phyloP scores from a whole-genome alignment of 2,888 invertebrate genomes.

The Eutolmus rufibarbis region DNA sequence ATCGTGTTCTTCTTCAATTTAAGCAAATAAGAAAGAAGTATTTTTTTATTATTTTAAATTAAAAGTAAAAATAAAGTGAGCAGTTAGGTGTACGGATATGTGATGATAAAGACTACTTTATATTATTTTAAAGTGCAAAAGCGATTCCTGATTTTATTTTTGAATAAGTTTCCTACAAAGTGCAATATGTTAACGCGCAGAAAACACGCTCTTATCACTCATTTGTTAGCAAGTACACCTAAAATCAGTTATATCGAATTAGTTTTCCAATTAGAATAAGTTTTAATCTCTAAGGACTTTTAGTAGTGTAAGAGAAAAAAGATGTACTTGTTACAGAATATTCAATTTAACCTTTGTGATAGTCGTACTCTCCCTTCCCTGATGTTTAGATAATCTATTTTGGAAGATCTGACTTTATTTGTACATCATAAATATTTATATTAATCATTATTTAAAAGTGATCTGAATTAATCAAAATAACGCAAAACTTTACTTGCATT shows the following conservation, averaged over 20 bases:
- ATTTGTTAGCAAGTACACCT: neutral
- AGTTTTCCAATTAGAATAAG: neutral
- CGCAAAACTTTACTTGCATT: too few species aligned
- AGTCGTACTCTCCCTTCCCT: neutral
- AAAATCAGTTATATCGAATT: neutral
- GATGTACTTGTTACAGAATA: neutral
- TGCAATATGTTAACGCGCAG: neutral
- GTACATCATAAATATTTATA: neutral
- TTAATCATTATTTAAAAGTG: too few species aligned
- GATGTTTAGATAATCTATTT: neutral
- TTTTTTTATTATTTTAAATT: neutral
- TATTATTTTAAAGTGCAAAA: neutral
- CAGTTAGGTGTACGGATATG: neutral
- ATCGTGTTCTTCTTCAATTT: neutral
- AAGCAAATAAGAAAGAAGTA: neutral
- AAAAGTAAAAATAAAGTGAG: neutral
- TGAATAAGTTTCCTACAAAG: neutral
- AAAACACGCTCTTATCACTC: neutral
- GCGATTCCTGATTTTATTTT: neutral
- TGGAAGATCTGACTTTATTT: neutral
- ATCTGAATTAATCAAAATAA: too few species aligned
- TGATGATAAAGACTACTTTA: neutral
- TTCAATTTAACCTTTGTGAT: neutral
- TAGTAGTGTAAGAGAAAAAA: neutral
- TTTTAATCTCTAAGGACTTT: neutral